phyloP scores from a whole-genome alignment of 1,140 invertebrate species.

The Samia ricini region DNA sequence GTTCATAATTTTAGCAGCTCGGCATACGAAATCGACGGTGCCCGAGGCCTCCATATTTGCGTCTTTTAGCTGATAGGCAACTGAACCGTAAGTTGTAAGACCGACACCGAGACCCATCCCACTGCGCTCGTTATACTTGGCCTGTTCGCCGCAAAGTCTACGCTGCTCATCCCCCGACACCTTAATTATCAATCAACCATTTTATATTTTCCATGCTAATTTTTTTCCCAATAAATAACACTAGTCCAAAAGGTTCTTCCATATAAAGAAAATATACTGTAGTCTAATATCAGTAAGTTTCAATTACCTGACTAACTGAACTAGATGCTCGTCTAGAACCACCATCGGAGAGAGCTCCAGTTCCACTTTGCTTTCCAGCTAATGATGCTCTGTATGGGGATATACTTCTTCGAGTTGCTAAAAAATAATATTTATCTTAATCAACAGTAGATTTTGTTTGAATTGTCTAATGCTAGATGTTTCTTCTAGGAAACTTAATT shows the following conservation, averaged over 20 bases:
- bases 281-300: neutral
- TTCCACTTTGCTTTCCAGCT: conserved; percentile 70
- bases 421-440: neutral
- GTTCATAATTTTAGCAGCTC: conserved; percentile 85
- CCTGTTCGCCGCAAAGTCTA: conserved; percentile 81
- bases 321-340: conserved; percentile 84
- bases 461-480: neutral
- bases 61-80: conserved; percentile 89
- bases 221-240: too few relatives aligned
- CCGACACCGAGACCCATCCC: conserved; percentile 79
- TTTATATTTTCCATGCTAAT: too few relatives aligned
- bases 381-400: conserved; percentile 81
- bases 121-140: conserved; percentile 69
- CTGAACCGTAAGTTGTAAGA: conserved; percentile 85
- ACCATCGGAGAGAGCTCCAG: conserved; percentile 74
- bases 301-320: conserved; percentile 83
- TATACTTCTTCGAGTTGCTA: conserved; percentile 76
- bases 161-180: conserved; percentile 86
- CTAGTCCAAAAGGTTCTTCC: too few relatives aligned
- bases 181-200: conserved; percentile 72
- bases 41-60: conserved; percentile 88
- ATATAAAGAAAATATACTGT: too few relatives aligned
- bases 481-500: neutral
- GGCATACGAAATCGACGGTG: conserved; percentile 86
- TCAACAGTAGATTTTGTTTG: neutral